Conservation (phyloP, 2,888 invertebrate species). For the Hypomecis punctinalis region DNA sequence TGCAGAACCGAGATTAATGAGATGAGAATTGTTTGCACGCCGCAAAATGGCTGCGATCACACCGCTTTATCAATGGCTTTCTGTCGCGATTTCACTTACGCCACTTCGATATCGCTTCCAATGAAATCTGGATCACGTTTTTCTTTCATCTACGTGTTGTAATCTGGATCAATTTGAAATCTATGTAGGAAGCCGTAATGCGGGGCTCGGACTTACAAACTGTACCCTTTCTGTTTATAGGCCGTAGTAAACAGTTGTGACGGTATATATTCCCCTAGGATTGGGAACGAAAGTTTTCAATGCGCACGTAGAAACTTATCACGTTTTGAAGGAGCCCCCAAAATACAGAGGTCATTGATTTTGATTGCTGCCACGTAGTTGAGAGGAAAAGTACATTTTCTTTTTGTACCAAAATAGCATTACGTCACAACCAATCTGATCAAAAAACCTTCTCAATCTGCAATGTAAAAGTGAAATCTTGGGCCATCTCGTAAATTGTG, state of each 20-base stretch:
- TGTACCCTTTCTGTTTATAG: slow-evolving; percentile 56
- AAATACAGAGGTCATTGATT: slow-evolving; percentile 39
- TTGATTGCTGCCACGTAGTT: slow-evolving; percentile 14
- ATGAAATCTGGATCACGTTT: slow-evolving; percentile 33
- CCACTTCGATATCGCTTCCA: slow-evolving; percentile 30
- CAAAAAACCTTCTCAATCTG: slow-evolving; percentile 6
- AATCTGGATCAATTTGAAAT: slow-evolving; percentile 30
- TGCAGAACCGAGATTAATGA: slow-evolving; percentile 80
- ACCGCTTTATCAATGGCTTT: slow-evolving; percentile 55
- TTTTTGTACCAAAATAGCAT: not conserved
- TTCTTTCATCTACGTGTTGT: slow-evolving; percentile 33
- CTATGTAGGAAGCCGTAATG: slow-evolving; percentile 42
- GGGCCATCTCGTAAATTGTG: slow-evolving; percentile 4
- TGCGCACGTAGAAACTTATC: slow-evolving; percentile 73
- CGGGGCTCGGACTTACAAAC: slow-evolving; percentile 36
- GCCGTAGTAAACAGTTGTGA: slow-evolving; percentile 64
- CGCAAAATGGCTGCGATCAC: slow-evolving; percentile 47
- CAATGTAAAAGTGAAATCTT: slow-evolving; percentile 9
- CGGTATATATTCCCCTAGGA: slow-evolving; percentile 53
- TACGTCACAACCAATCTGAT: not conserved
- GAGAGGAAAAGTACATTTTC: slow-evolving; percentile 8
- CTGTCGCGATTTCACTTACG: slow-evolving; percentile 45
- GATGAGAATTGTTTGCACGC: slow-evolving; percentile 62
- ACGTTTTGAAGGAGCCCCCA: slow-evolving; percentile 65
- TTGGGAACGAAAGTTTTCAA: slow-evolving; percentile 72